Base-by-base conservation (phyloP, 1,140 invertebrate genomes). In the Thereuonema tuberculata region DNA sequence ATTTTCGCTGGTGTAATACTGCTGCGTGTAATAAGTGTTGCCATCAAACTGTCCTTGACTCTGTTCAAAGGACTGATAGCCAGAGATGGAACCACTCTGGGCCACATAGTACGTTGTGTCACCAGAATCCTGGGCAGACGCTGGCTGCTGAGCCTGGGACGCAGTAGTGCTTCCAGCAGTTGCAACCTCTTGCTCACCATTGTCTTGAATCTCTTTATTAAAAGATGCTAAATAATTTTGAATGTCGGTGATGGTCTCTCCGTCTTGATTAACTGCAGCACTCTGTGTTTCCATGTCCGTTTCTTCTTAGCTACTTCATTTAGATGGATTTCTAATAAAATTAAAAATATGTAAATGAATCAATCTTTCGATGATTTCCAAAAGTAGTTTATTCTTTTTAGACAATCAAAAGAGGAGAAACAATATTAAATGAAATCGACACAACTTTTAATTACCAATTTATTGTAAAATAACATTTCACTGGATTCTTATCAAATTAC, bases 201-300 rank as follows among this genome's bases (percentile, higher is more conserved):
- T 60, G 53, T 79, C 79, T 62, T 83, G 81, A 54, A 90, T 89
- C 72, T 90, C 87, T 68, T 89, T 89, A 67, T 91, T 87, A 68
- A 90, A 89, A 2, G 85, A 85, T 57, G 84, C 85, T 47, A 91
- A 73, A 67, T 90, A 90, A 57, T 85, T 85, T 66, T 90, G 86
- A 65, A 89, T 86, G 64, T 87, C 85, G 28, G 81, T 83, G 17
- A 86, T 82, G 62, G 74, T 77, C 66, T 82, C 78, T 26, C 43
- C 57, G 5, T 48, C 57, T 31, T 2, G 26, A 9, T 14, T 14
- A n/a, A 15, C 29, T 48, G n/a, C 57, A 5, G n/a, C 43, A 24
- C 9, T 25, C 17, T 25, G 57, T 23, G 20, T 23, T 21, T 58
- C 57, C 57, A 58, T 58, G 47, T 47, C 27, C 23, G 26, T 12